A percentile compares a stretch with the other conserved stretches of the same genome.
Conservation (phyloP, 2,797 vertebrate species). For the Poeciliopsis infans region DNA sequence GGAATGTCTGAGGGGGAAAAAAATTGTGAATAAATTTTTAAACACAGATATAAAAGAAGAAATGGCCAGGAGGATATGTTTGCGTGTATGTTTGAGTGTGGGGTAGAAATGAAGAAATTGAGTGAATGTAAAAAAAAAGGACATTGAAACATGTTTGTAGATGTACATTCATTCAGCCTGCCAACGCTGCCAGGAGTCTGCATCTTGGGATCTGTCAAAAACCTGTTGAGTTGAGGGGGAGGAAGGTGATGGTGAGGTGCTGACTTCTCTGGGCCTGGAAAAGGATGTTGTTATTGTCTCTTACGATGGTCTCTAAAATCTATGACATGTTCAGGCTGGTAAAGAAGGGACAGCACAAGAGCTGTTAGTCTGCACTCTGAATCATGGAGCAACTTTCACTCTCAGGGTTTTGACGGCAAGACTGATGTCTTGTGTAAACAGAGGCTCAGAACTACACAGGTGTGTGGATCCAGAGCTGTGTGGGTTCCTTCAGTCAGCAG, state of each 20-base stretch:
- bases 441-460: slow-evolving; percentile 19
- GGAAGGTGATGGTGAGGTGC: slow-evolving; percentile 30
- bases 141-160: slow-evolving; percentile 29
- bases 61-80: slow-evolving; percentile 11
- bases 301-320: slow-evolving; percentile 37
- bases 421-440: slow-evolving; percentile 57
- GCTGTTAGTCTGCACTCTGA: slow-evolving; percentile 60
- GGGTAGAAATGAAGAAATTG: neutral
- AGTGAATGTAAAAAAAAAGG: slow-evolving; percentile 2
- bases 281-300: slow-evolving; percentile 64
- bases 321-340: slow-evolving; percentile 60
- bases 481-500: neutral
- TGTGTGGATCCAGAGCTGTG: slow-evolving; percentile 15
- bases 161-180: slow-evolving; percentile 46
- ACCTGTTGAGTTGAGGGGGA: slow-evolving; percentile 33
- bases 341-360: slow-evolving; percentile 36
- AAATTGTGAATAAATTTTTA: slow-evolving; percentile 38
- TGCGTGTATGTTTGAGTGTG: slow-evolving; percentile 9
- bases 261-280: slow-evolving; percentile 61
- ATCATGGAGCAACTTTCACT: slow-evolving; percentile 56
- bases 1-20: slow-evolving; percentile 25
- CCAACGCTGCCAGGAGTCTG: slow-evolving; percentile 45
- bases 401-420: slow-evolving; percentile 45
- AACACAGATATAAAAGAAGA: slow-evolving; percentile 39
- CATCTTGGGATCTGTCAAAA: slow-evolving; percentile 61